Evolutionary conservation across 1,140 invertebrate species (phyloP), one percentile per base, ranked within the genome.

Genomic region (Elysia chlorotica): DNA sequence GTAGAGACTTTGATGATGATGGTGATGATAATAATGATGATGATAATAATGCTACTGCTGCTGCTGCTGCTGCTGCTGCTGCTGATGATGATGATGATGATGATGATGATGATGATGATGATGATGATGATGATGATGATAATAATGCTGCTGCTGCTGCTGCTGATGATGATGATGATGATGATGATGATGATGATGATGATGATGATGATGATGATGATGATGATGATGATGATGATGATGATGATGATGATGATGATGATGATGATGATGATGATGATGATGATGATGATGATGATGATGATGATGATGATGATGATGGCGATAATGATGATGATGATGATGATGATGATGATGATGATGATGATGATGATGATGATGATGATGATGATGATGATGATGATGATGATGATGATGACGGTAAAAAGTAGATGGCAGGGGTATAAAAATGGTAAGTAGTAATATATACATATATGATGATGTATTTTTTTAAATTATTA

Each of bases 271-370:
- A 71, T 77, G 62, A 30, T 65, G 62, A 30, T 65, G 33, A 30
- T 65, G 33, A 30, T 65, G 33, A 30, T 65, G 33, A 30, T 65
- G 33, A 30, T 65, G 41, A 71, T 75, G 25, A 65, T 72, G 62
- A 71, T 71, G 53, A 62, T 70, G 67, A 53, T 71, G 57, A 67
- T 72, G 36, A 71, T 77, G 31, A 73, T 75, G 56, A 65, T 70
- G 48, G 10, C 36, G 21, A 30, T 36, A 25, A 17, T 65, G 33
- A 30, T 36, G 62, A 30, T 65, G 31, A 30, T n/a, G n/a, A n/a
- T n/a, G n/a, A n/a, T n/a, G n/a, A n/a, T n/a, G n/a, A n/a, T n/a
- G n/a, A n/a, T n/a, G n/a, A n/a, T n/a, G n/a, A n/a, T n/a, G n/a
- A n/a, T n/a, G n/a, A n/a, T n/a, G n/a, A n/a, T n/a, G n/a, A n/a